Evolutionary conservation across 2,888 invertebrate genomes (phyloP).

Genomic region (Troides aeacus): DNA sequence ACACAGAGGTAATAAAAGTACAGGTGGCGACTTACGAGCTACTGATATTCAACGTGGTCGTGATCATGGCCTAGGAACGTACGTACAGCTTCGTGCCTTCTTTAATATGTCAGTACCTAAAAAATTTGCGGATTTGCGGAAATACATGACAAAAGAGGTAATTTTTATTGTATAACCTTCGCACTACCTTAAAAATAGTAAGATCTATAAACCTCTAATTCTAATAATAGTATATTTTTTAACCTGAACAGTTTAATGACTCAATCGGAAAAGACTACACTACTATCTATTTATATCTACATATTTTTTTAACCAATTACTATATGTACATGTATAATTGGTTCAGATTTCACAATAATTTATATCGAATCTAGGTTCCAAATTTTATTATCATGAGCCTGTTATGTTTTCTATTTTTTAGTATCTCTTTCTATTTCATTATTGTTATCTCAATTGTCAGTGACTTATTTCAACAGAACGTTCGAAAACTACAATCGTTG

Average conservation of each 20-base stretch:
- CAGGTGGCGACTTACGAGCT: conserved; percentile 37
- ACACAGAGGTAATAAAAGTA: conserved; percentile 25
- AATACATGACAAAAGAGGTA: conserved; percentile 34
- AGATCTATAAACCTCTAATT: too few species aligned
- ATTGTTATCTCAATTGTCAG: background rate
- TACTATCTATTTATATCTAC: too few species aligned
- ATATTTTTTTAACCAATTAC: too few species aligned
- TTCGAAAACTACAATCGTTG: conserved; percentile 42
- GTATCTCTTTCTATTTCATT: background rate
- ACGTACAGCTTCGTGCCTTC: conserved; percentile 26
- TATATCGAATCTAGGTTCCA: too few species aligned
- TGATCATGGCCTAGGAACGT: conserved; percentile 37
- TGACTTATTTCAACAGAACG: conserved; percentile 31
- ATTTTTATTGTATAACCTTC: background rate
- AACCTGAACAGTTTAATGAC: too few species aligned
- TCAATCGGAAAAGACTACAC: too few species aligned
- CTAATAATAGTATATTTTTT: too few species aligned
- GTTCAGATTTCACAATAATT: too few species aligned
- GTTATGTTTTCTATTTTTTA: background rate
- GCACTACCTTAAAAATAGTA: background rate
- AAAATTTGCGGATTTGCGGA: conserved; percentile 33
- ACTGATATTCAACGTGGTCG: conserved; percentile 39
- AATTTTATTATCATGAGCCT: background rate
- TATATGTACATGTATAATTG: too few species aligned
- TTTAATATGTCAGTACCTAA: conserved; percentile 32